Evolutionary conservation across 2,113 vertebrate species (phyloP).

Genomic region (Crypturellus undulatus): DNA sequence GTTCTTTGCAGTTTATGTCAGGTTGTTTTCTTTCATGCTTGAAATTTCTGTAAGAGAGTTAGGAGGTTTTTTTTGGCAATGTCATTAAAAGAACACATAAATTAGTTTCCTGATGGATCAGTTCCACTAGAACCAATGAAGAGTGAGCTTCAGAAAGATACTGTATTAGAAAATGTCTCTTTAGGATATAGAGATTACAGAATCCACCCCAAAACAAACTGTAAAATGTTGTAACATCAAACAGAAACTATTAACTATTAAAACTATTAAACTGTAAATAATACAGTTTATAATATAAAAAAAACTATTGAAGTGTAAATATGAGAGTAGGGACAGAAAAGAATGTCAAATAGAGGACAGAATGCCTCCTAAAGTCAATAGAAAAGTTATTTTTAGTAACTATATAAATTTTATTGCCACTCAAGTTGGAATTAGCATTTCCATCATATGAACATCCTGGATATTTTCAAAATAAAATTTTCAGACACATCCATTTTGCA

Average conservation of each 20-base stretch:
- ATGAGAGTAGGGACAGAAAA: neutral
- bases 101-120: neutral
- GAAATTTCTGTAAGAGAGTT: neutral
- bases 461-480: neutral
- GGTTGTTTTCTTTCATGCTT: neutral
- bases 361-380: neutral
- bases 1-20: neutral
- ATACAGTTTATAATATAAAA: too few species aligned
- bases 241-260: neutral
- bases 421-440: neutral
- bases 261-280: neutral
- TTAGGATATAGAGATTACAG: neutral
- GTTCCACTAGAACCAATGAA: neutral
- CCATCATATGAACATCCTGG: neutral
- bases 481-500: neutral
- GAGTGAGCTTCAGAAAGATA: neutral
- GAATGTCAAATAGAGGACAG: neutral
- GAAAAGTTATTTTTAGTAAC: neutral
- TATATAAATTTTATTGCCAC: neutral
- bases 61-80: neutral
- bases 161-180: neutral
- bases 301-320: neutral
- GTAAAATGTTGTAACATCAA: neutral
- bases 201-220: neutral
- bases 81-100: neutral